phyloP scores from a whole-genome alignment of 1,140 invertebrate genomes.

The Leptinotarsa lineolata region DNA sequence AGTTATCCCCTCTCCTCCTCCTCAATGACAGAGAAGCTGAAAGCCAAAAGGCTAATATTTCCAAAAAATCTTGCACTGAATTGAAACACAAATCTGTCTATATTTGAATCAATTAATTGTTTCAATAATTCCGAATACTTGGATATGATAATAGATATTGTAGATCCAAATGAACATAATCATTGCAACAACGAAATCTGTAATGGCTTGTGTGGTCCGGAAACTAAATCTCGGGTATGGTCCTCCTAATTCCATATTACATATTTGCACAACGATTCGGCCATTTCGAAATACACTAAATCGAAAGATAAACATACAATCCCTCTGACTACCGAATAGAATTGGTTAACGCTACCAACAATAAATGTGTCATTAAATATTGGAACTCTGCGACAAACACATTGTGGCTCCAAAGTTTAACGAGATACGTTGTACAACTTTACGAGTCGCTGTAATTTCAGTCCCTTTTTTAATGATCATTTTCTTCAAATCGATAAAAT shows the following conservation, averaged over 20 bases:
- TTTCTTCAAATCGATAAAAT: too few relatives aligned
- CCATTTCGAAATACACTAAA: constrained; percentile 34
- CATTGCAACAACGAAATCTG: constrained; percentile 59
- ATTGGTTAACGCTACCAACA: constrained; percentile 20
- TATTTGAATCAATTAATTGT: too few relatives aligned
- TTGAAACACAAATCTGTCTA: too few relatives aligned
- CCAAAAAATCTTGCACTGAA: too few relatives aligned
- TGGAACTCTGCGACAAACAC: not conserved
- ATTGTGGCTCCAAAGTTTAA: not conserved
- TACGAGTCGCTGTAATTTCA: not conserved
- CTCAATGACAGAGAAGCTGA: too few relatives aligned
- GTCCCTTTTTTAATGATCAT: too few relatives aligned
- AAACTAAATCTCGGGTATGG: constrained; percentile 32
- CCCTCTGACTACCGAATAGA: constrained; percentile 20
- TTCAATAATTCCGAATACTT: too few relatives aligned
- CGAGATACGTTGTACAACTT: not conserved
- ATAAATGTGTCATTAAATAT: constrained; percentile 18
- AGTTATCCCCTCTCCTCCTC: too few relatives aligned
- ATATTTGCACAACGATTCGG: constrained; percentile 37
- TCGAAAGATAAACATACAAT: constrained; percentile 40
- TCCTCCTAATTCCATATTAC: constrained; percentile 35
- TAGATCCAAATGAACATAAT: too few relatives aligned
- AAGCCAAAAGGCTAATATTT: too few relatives aligned
- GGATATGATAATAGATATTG: too few relatives aligned
- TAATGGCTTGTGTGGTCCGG: constrained; percentile 29